Evolutionary conservation across 2,113 vertebrate genomes (phyloP).

Genomic region (Accipiter cooperii): DNA sequence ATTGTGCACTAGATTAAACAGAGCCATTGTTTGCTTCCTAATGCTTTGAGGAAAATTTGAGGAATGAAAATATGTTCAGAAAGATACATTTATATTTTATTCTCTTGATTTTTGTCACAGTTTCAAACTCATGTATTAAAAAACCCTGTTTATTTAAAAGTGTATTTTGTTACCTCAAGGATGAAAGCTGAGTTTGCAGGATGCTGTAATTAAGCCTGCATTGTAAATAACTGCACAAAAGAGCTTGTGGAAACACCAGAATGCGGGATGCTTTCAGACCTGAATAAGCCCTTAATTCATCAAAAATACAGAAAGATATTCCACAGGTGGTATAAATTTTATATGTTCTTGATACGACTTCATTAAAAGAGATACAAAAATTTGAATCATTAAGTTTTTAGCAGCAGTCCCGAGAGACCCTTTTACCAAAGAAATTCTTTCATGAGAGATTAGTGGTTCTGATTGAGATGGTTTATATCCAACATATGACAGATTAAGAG

Average conservation of each 20-base stretch:
- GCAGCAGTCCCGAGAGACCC: neutral
- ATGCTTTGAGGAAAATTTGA: neutral
- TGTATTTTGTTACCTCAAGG: neutral
- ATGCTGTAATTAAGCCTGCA: neutral
- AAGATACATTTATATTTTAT: neutral
- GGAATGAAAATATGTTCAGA: neutral
- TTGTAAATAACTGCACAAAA: neutral
- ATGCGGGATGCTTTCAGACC: neutral
- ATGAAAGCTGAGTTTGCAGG: neutral
- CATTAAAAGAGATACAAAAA: neutral
- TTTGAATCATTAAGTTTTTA: neutral
- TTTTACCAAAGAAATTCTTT: neutral
- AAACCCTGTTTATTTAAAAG: neutral
- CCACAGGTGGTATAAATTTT: neutral
- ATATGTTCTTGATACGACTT: neutral
- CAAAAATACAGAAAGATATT: neutral
- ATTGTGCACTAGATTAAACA: fast-evolving
- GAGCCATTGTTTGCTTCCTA: neutral
- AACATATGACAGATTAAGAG: slow-evolving; percentile 7
- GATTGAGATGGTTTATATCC: neutral
- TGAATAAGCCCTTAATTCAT: neutral
- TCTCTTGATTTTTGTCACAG: neutral
- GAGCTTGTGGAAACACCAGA: neutral
- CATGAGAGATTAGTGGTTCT: neutral
- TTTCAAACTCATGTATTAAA: neutral